These are phyloP conservation scores for Auanema sp. DNA, from an alignment of 2,888 invertebrate species.

Conservation along the genomic window DNA sequence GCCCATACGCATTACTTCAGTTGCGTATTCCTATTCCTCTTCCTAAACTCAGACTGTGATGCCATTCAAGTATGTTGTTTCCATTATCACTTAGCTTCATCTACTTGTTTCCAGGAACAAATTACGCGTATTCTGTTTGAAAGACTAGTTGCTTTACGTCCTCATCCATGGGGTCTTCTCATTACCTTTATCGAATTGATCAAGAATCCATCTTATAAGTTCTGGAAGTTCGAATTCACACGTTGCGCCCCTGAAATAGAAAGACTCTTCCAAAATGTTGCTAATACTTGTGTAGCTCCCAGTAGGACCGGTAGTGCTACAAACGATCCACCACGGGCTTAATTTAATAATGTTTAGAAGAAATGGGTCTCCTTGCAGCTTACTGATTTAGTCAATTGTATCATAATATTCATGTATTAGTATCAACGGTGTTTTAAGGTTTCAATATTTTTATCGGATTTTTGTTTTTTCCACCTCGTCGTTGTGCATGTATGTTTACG, in stretches of 20 bases:
- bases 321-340: constrained; percentile 16
- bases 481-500: not conserved
- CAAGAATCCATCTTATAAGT: constrained; percentile 95
- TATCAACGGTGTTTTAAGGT: too few species aligned
- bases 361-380: constrained; percentile 2
- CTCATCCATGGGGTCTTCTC: constrained; percentile 97
- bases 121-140: constrained; percentile 79
- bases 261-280: constrained; percentile 67
- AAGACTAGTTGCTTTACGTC: constrained; percentile 92
- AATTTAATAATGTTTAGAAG: not conserved
- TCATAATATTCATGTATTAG: too few species aligned
- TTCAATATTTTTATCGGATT: too few species aligned
- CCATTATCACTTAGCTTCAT: too few species aligned
- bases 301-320: constrained; percentile 5
- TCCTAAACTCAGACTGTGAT: constrained; percentile 88
- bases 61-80: constrained; percentile 85
- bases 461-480: not conserved
- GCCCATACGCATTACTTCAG: constrained; percentile 99
- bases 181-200: constrained; percentile 99
- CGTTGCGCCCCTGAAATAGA: constrained; percentile 99
- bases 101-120: constrained; percentile 65
- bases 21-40: constrained; percentile 91
- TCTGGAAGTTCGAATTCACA: constrained; percentile 98
- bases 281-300: constrained; percentile 43
- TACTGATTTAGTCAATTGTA: not conserved